phyloP scores from a whole-genome alignment of 2,113 vertebrate genomes.

The Oreocharis arfaki region DNA sequence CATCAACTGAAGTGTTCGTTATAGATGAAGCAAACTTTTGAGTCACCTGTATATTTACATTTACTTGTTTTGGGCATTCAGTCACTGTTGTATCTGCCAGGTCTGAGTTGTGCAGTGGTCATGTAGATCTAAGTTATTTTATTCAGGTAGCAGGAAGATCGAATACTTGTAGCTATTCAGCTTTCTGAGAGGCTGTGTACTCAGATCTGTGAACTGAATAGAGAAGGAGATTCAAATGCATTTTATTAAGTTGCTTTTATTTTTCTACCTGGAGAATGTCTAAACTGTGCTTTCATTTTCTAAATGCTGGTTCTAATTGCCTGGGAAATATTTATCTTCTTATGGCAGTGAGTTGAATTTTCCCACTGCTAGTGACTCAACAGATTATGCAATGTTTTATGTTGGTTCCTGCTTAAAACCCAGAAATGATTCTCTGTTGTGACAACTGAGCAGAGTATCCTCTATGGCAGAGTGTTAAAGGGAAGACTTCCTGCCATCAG shows the following conservation, averaged over 20 bases:
- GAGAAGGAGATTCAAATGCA: not conserved
- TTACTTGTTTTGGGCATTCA: not conserved
- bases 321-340: not conserved
- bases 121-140: not conserved
- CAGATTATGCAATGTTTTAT: not conserved
- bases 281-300: not conserved
- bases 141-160: not conserved
- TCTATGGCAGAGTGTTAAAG: not conserved
- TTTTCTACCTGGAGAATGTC: not conserved
- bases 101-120: not conserved
- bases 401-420: not conserved
- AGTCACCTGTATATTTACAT: not conserved
- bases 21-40: accelerated
- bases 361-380: not conserved
- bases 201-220: not conserved
- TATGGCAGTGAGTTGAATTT: not conserved
- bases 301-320: not conserved
- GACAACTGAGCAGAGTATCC: not conserved
- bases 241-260: not conserved
- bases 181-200: not conserved
- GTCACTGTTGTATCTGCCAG: not conserved
- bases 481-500: not conserved
- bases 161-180: not conserved
- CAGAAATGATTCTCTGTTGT: not conserved
- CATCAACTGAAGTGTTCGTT: not conserved